These are phyloP conservation scores for Meda fulgida DNA, from an alignment of 2,797 vertebrate species.

Conservation along the genomic window DNA sequence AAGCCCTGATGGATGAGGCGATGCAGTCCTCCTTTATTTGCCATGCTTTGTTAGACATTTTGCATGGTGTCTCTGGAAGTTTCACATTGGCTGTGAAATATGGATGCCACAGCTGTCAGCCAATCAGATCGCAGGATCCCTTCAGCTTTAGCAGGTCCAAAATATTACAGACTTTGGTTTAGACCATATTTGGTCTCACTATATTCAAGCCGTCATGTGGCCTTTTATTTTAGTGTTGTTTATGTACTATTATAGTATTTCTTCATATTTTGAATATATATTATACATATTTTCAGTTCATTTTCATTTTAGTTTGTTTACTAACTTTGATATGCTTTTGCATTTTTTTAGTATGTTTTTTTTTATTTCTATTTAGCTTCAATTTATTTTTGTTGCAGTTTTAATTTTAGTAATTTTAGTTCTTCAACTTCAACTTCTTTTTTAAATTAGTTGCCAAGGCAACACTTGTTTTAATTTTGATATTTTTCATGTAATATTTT, in stretches of 20 bases:
- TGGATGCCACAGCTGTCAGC: neutral
- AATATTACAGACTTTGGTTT: neutral
- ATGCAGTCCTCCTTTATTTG: neutral
- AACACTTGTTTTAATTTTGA: neutral
- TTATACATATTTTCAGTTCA: neutral
- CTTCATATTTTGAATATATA: neutral
- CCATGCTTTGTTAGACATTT: neutral
- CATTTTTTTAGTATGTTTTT: neutral
- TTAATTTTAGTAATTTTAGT: neutral
- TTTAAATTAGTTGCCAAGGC: too few relatives aligned
- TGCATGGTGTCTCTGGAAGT: neutral
- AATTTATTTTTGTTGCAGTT: neutral
- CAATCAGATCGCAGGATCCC: slow-evolving; percentile 10
- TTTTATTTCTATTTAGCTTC: neutral
- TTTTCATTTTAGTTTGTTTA: neutral
- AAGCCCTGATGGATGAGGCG: neutral
- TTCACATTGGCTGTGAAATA: slow-evolving; percentile 1
- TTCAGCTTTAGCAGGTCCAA: neutral
- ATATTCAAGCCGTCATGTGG: neutral
- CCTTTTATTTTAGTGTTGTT: neutral
- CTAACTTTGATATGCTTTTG: too few relatives aligned
- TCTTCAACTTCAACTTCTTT: neutral
- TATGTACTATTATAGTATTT: neutral
- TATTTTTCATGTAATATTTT: too few relatives aligned
- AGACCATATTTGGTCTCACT: neutral